phyloP scores from a whole-genome alignment of 2,113 vertebrate genomes.

The Crotophaga sulcirostris region DNA sequence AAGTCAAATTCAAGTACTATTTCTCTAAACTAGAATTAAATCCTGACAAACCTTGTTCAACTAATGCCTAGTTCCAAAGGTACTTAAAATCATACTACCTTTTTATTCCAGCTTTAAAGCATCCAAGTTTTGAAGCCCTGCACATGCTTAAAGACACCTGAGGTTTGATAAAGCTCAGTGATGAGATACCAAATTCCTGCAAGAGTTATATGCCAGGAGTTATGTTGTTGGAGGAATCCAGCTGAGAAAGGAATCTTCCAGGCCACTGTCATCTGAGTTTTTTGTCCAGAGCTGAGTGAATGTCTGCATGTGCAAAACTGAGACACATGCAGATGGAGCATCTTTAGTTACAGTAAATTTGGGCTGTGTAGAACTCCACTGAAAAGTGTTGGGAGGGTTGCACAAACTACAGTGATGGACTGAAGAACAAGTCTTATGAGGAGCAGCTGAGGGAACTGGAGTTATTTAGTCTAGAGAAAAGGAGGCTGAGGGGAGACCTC shows the following conservation, averaged over 20 bases:
- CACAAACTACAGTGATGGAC: accelerated
- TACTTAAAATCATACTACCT: not conserved
- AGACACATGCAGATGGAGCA: not conserved
- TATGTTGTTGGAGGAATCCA: not conserved
- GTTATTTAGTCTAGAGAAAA: too few relatives aligned
- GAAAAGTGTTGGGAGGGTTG: not conserved
- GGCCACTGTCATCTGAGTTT: not conserved
- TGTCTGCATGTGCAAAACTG: not conserved
- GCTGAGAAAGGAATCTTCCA: not conserved
- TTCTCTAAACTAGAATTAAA: not conserved
- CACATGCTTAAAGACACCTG: not conserved
- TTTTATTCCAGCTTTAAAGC: not conserved
- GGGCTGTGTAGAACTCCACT: not conserved
- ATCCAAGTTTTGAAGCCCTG: not conserved
- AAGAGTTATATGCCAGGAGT: not conserved
- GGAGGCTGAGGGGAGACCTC: too few relatives aligned
- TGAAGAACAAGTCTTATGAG: too few relatives aligned
- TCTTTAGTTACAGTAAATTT: not conserved
- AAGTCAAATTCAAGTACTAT: not conserved
- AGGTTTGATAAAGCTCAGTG: not conserved
- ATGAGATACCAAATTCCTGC: too few relatives aligned
- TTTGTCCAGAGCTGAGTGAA: not conserved
- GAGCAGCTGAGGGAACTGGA: too few relatives aligned
- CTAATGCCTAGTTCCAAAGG: not conserved
- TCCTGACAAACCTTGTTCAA: not conserved